phyloP scores from a whole-genome alignment of 2,888 invertebrate species.

The Trissolcus brochymenae region DNA sequence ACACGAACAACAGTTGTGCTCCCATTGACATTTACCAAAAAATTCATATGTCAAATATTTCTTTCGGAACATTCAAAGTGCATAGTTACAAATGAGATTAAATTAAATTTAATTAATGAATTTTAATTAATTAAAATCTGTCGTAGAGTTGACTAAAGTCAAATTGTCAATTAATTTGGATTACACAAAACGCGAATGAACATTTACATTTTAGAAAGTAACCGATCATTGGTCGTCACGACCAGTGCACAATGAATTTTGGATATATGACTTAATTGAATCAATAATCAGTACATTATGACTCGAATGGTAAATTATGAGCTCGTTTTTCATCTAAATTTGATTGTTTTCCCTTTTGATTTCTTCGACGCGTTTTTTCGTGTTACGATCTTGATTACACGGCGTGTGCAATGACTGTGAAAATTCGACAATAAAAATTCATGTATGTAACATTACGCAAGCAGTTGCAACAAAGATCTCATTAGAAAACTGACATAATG shows the following conservation, averaged over 20 bases:
- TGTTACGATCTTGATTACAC: not conserved
- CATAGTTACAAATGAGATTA: not conserved
- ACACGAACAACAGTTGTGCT: too few species aligned
- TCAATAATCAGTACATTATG: not conserved
- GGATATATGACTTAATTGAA: constrained; percentile 10
- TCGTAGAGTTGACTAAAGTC: not conserved
- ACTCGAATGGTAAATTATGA: not conserved
- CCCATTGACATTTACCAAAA: too few species aligned
- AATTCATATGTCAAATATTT: too few species aligned
- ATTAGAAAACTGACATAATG: constrained; percentile 12
- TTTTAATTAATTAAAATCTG: not conserved
- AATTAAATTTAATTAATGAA: not conserved
- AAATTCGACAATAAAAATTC: not conserved
- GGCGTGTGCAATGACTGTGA: not conserved
- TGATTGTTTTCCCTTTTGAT: not conserved
- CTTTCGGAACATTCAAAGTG: too few species aligned
- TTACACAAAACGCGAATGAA: constrained; percentile 26
- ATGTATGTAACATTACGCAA: constrained; percentile 4
- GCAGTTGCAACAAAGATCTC: constrained; percentile 7
- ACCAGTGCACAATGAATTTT: constrained; percentile 13
- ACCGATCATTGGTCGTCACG: constrained; percentile 24
- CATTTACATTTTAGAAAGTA: constrained; percentile 46
- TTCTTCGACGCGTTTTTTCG: not conserved
- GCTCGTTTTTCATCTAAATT: not conserved
- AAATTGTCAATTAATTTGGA: constrained; percentile 24